Percentiles rank a stretch among this genome's conserved stretches.
These are phyloP conservation scores for Conopomorpha cramerella DNA, from an alignment of 1,140 invertebrate genomes.

Conservation along the genomic window DNA sequence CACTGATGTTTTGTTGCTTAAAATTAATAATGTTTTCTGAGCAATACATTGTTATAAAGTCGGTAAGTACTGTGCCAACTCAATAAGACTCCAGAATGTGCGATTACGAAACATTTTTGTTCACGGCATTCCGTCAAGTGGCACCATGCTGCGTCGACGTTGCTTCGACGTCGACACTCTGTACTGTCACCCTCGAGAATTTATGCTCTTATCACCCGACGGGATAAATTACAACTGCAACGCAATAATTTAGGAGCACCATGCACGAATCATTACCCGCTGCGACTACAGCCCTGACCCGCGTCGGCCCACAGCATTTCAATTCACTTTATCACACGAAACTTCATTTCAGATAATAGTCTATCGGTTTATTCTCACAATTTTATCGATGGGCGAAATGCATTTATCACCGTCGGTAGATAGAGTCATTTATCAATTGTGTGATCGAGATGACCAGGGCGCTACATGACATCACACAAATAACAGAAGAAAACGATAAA, in stretches of 20 bases:
- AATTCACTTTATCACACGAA: conserved; percentile 45
- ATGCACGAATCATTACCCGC: conserved; percentile 56
- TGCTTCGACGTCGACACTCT: conserved; percentile 30
- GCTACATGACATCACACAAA: no score
- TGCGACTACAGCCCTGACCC: no score
- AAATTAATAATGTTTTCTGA: neutral
- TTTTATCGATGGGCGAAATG: no score
- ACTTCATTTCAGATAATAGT: conserved; percentile 35
- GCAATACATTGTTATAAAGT: neutral
- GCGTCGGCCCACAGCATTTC: conserved; percentile 25
- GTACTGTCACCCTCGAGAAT: conserved; percentile 40
- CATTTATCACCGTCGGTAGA: no score
- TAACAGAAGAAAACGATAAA: no score
- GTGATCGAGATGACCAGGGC: conserved; percentile 10
- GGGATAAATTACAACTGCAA: conserved; percentile 49
- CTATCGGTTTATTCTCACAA: no score
- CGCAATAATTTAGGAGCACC: conserved; percentile 53
- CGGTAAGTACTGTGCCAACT: neutral
- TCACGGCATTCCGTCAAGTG: conserved; percentile 29
- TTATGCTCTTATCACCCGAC: conserved; percentile 50
- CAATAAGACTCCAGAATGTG: neutral
- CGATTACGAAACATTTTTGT: conserved; percentile 15
- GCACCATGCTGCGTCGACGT: conserved; percentile 40
- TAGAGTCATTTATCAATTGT: no score
- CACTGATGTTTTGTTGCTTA: neutral